Evolutionary conservation across 2,797 vertebrate species (phyloP), one percentile per base, ranked within the genome.

Genomic region (Xenopus petersii): DNA sequence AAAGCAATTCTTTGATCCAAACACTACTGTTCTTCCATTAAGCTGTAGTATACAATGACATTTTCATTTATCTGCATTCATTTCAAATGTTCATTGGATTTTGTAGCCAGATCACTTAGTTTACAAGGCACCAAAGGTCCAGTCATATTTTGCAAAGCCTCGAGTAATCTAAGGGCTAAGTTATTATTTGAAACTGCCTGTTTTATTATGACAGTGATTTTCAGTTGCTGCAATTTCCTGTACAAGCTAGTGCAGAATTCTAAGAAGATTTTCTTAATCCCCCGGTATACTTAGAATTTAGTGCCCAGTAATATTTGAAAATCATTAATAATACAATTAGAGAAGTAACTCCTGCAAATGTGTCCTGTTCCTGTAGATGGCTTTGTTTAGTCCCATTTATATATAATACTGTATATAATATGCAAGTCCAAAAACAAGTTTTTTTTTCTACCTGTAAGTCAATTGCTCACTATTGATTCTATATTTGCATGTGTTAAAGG

Each of bases 401-500:
- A 55, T 64, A 48, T 55, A 30, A 30, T 30, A 30, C 26, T 30
- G 16, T 70, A 16, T 64, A 26, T 61, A 13, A 71, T 71, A 49
- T 55, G 56, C 26, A 30, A 30, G 26, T 54, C 24, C 26, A 76
- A 66, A 58, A 24, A 59, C 67, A 65, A 47, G 24, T 67, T 62
- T 67, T 51, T 4, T 15, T 58, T 65, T 47, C 26, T 55, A 71
- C 75, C n/a, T 49, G 56, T 12, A 62, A 17, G 55, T 71, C 61
- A 71, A 71, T 77, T 77, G 75, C 55, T 60, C 69, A 62, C 12
- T 67, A 77, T 77, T 71, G 75, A 77, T 77, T 77, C 71, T 16
- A 66, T 54, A 71, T 76, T 76, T 71, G 51, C 56, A 67, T 71
- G 63, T 55, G 21, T 66, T 77, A 21, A 21, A 21, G 21, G 21